Evolutionary conservation across 2,888 invertebrate genomes (phyloP), one percentile per base, ranked within the genome.

Genomic region (Globia sparganii): DNA sequence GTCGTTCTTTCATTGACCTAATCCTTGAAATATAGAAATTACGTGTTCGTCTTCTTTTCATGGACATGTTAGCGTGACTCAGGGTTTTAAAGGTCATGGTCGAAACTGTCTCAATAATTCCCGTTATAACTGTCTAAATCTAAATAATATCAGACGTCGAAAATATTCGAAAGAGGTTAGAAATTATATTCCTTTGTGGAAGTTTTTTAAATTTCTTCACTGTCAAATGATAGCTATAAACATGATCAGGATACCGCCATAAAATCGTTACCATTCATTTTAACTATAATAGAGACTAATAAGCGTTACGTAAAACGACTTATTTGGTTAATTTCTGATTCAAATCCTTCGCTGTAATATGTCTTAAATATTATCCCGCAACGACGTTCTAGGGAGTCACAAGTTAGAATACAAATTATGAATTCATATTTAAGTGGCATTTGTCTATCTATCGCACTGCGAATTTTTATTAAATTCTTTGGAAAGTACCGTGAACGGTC

Each of bases 1-100:
- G 34, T 79, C 4, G 28, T 28, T 31, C 21, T 25, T 56, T 46
- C 31, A 15, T 80, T 72, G 13, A 40, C 21, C 6, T 31, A 49
- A 64, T 28, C 58, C 53, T 31, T 72, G 49, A 64, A n/a, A 72
- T 56, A 18, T 13, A 58, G 13, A 75, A 67, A 82, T 56, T 46
- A 34, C 59, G 73, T 81, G 71, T 65, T 72, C 64, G 40, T 83
- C 62, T 72, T 49, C 34, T 65, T 65, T 62, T 43, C 46, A 56
- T 70, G 62, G 40, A 71, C 13, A 34, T 34, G 56, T 18, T 78
- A 59, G 66, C 81, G 77, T 85, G 83, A 85, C 75, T 77, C 71
- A 66, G 56, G 56, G 56, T 62, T 58, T 61, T 53, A 40, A 68
- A 74, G 83, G 73, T 85, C 78, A 82, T n/a, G 61, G 69, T 58